Base-by-base conservation (phyloP, 2,797 vertebrate genomes). In the Myotis vivesi region DNA sequence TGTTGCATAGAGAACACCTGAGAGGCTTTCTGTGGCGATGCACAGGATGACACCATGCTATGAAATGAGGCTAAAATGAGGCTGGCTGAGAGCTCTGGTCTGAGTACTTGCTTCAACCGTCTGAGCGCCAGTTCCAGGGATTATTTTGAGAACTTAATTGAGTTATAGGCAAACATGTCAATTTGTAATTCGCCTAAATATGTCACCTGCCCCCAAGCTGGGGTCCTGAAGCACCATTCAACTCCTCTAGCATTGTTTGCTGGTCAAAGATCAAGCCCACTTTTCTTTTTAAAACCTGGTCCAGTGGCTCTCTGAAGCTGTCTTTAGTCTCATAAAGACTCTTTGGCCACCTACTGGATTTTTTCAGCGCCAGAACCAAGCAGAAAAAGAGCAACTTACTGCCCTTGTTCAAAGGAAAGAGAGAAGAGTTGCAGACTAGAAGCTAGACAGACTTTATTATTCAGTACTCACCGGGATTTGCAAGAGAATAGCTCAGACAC, bases 301-400 rank as follows among this genome's bases (percentile, higher is more conserved):
- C 92, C 88, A 25, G 0, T 28, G 83, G 75, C 92, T 92, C 71
- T 93, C 82, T 13, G 86, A 83, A 76, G 89, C 89, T 93, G 87
- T 66, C 79, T 89, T 73, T 53, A 30, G 95, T 85, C 95, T 69
- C 87, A 62, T 90, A 89, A 87, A 93, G 92, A 76, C 82, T 91
- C 94, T 95, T 2, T 94, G 96, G 93, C 94, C 97, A 94, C 94
- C 96, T 96, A 96, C 96, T 83, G 95, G 83, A 96, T 92, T 94
- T 95, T 92, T 88, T 90, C 92, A 91, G 87, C 1, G 22, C 64
- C 41, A 94, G 91, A 95, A 82, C 81, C 66, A 41, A 53, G 95
- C 97, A 93, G 95, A 68, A 95, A 97, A 97, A 94, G 97, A 97
- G 95, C 97, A 97, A 79, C 57, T 82, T 36, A 11, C 59, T 81